A percentile compares a stretch with the other conserved stretches of the same genome.
Conservation (phyloP, 2,888 invertebrate genomes). For the Acronicta leporina region DNA sequence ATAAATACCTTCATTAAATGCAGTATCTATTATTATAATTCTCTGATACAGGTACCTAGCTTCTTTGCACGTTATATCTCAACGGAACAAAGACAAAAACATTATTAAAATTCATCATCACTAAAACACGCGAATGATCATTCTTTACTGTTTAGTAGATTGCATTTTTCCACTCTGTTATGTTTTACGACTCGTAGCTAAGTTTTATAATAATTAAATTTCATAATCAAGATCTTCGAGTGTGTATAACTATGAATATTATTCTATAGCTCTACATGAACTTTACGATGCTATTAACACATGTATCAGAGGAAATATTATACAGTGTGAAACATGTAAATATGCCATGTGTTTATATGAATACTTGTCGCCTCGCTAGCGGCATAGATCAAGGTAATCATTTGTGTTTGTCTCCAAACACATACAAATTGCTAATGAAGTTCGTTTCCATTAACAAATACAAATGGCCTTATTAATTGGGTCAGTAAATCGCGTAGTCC, state of each 20-base stretch:
- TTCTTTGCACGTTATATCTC: too few relatives aligned
- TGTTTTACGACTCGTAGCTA: too few relatives aligned
- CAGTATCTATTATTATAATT: too few relatives aligned
- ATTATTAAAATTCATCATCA: too few relatives aligned
- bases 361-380: constrained; percentile 52
- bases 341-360: constrained; percentile 7
- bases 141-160: too few relatives aligned
- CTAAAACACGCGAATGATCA: too few relatives aligned
- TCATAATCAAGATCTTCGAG: too few relatives aligned
- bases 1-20: too few relatives aligned
- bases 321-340: constrained; percentile 2
- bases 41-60: too few relatives aligned
- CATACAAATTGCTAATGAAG: constrained; percentile 41
- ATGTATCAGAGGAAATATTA: constrained; percentile 19
- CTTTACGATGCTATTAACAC: constrained; percentile 16
- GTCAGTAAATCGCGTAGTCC: constrained; percentile 7
- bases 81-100: too few relatives aligned
- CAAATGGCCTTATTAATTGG: constrained; percentile 26
- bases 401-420: constrained; percentile 35
- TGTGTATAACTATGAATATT: neutral
- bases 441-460: constrained; percentile 49
- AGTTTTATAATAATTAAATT: too few relatives aligned
- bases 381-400: constrained; percentile 71
- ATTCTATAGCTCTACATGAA: constrained; percentile 27
- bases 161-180: too few relatives aligned